Percentiles rank a stretch among this genome's conserved stretches.
These are phyloP conservation scores for Cerceris ruficornis DNA, from an alignment of 2,888 invertebrate species.

Conservation along the genomic window DNA sequence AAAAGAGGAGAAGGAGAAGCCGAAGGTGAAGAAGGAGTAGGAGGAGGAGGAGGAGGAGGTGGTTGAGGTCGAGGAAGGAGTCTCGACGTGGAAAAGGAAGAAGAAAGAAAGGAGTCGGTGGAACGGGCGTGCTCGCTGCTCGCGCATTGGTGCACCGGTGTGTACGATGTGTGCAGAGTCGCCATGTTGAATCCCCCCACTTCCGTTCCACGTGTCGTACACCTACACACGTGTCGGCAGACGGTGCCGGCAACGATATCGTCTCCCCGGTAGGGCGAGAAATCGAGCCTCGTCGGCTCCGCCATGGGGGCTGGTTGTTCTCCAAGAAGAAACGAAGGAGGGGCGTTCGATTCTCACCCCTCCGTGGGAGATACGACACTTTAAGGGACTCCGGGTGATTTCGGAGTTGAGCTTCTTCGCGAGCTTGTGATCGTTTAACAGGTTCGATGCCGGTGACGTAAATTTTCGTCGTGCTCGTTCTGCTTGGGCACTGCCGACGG, in stretches of 20 bases:
- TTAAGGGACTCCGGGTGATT: neutral
- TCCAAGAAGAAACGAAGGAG: constrained; percentile 9
- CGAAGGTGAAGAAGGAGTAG: constrained; percentile 14
- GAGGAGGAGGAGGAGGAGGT: constrained; percentile 25
- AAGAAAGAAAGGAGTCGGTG: constrained; percentile 58
- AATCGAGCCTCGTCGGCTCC: constrained; percentile 52
- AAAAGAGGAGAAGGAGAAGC: constrained; percentile 12
- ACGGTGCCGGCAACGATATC: constrained; percentile 53
- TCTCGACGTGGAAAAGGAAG: constrained; percentile 36
- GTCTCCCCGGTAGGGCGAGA: constrained; percentile 59
- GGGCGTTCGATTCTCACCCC: neutral
- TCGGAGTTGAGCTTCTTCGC: neutral
- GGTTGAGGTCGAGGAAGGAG: constrained; percentile 24
- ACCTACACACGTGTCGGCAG: constrained; percentile 72
- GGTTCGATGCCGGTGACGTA: too few species aligned
- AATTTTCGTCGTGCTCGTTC: too few species aligned
- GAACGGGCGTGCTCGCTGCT: constrained; percentile 77
- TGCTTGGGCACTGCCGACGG: too few species aligned
- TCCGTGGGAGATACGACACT: neutral
- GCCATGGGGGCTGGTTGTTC: constrained; percentile 54
- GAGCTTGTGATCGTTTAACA: too few species aligned
- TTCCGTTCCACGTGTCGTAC: constrained; percentile 69
- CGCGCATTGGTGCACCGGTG: constrained; percentile 78
- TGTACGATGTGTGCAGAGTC: constrained; percentile 77
- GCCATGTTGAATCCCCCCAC: constrained; percentile 79